Base-by-base conservation (phyloP, 2,113 vertebrate species). In the Dipodomys stephensi region DNA sequence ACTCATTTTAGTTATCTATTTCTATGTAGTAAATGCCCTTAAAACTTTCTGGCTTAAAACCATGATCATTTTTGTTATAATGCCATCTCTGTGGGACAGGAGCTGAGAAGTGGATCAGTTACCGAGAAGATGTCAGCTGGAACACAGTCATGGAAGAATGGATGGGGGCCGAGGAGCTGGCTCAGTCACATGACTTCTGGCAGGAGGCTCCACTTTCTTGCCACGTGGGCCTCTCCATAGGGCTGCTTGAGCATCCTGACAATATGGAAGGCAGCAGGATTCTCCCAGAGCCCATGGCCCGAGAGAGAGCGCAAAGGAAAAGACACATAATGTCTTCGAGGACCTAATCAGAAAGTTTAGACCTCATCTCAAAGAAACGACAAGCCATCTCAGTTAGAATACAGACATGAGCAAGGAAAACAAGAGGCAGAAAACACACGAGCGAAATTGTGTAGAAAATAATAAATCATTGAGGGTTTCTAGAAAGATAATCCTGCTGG, bases 181-280 rank as follows among this genome's bases (percentile, higher is more conserved):
- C 11, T 3, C 16, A 12, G 0, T 57, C n/a, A 25, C 3, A 0
- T 1, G 71, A 27, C 69, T 69, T 0, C 2, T 35, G 6, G 19
- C 2, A 0, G 12, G 35, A 78, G 83, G 46, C 2, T 44, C n/a
- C 23, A 11, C n/a, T 13, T 39, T 57, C 35, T 67, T 4, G 44
- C 22, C 11, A 32, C 7, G 0, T 12, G 23, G 39, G 10, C 49
- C n/a, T 74, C 64, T 78, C 35, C 64, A 10, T 0, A 12, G 27
- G 7, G 53, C 35, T 72, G 1, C 30, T 57, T 65, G 39, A 23
- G 23, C 18, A 2, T 74, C n/a, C 28, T 85, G 30, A 9, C 0
- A 28, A 13, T 23, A 27, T 8, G 89, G 44, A 6, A 46, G n/a
- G 25, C 18, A 10, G 30, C 10, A 64, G 46, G 46, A 10, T 65